Evolutionary conservation across 1,140 invertebrate genomes (phyloP).

Genomic region (Drosophila arizonae): DNA sequence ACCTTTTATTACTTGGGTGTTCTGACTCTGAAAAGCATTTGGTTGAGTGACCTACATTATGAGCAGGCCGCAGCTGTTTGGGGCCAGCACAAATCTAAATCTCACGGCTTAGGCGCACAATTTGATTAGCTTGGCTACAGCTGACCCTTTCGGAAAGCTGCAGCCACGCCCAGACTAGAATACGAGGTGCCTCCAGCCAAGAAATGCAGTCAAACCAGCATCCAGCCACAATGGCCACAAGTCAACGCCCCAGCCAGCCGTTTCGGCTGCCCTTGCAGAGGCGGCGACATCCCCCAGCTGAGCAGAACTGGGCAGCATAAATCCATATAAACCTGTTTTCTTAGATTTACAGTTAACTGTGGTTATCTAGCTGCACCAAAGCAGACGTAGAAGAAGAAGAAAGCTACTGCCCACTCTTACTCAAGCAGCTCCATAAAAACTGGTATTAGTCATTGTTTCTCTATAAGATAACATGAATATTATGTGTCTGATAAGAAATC

Average conservation of each 20-base stretch:
- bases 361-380: background rate
- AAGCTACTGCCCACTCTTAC: no score
- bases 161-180: conserved; percentile 22
- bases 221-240: conserved; percentile 30
- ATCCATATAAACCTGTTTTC: conserved; percentile 67
- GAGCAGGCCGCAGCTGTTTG: conserved; percentile 4
- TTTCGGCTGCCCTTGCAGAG: conserved; percentile 37
- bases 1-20: no score
- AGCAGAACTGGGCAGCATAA: background rate
- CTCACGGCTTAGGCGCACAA: conserved; percentile 43
- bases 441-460: no score
- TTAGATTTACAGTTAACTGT: conserved; percentile 61
- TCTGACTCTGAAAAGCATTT: conserved; percentile 8
- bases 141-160: conserved; percentile 29
- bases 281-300: conserved; percentile 20
- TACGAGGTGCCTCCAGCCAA: conserved; percentile 1
- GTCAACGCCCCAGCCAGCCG: conserved; percentile 43
- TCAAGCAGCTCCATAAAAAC: no score
- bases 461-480: no score
- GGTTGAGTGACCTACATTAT: conserved; percentile 57
- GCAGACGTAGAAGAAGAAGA: no score
- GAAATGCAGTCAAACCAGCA: conserved; percentile 67
- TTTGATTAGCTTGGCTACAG: conserved; percentile 52
- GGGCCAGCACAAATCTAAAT: conserved; percentile 10
- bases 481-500: no score